phyloP scores from a whole-genome alignment of 2,797 vertebrate species.

The Arrhamphus sclerolepis region DNA sequence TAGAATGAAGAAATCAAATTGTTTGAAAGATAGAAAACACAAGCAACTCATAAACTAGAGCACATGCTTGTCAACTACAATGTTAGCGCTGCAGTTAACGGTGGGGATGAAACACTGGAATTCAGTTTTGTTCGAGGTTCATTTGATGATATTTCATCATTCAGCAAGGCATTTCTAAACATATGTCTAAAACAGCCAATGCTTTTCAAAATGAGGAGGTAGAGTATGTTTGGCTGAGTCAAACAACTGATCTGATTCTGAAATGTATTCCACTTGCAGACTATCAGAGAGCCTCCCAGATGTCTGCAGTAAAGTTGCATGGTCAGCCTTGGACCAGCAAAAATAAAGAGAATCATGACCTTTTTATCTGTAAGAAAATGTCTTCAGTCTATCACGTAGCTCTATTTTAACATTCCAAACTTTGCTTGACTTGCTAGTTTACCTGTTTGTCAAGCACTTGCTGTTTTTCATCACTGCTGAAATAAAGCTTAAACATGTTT shows the following conservation, averaged over 20 bases:
- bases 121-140: not conserved
- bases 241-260: no score
- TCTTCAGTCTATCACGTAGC: no score
- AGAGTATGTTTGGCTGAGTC: not conserved
- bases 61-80: not conserved
- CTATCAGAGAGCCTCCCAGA: conserved; percentile 1
- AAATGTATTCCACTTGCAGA: not conserved
- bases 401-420: no score
- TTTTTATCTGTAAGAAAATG: not conserved
- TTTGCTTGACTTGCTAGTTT: no score
- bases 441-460: no score
- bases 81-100: not conserved
- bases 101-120: not conserved
- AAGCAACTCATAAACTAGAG: not conserved
- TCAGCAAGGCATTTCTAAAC: not conserved
- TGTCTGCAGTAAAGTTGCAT: not conserved
- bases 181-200: not conserved
- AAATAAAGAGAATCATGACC: conserved; percentile 1
- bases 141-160: not conserved
- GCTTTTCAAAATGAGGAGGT: not conserved
- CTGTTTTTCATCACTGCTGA: no score
- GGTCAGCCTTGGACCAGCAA: not conserved
- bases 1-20: not conserved
- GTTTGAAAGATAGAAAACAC: not conserved
- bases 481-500: no score